Evolutionary conservation across 2,797 vertebrate genomes (phyloP), one percentile per base, ranked within the genome.

Genomic region (Phataginus tetradactyla): DNA sequence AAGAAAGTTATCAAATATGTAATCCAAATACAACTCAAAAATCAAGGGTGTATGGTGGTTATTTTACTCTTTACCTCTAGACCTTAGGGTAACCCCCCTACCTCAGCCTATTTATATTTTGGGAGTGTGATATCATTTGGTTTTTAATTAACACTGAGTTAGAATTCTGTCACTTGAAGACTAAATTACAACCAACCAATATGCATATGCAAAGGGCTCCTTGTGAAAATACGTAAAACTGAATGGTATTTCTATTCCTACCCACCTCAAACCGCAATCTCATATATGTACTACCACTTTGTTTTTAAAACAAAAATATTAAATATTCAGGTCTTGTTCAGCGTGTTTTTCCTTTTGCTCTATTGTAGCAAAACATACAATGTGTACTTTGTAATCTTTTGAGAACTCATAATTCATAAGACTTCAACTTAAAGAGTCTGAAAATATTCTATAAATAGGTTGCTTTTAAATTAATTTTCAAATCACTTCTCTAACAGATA

Each of bases 11-110:
- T 49, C 49, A 95, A 81, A 81, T 79, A 92, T 55, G 53, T 15
- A 85, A 42, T 63, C 1, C 17, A 95, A 94, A 91, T 3, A 78
- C 1, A 91, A 91, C 7, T 79, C 27, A 81, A 91, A 95, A 96
- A 63, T 27, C 18, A 69, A 77, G 91, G 61, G 23, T 55, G 2
- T 37, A 91, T 18, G 21, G 42, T 81, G 17, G 37, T 25, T 57
- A 39, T 80, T 90, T 74, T 69, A 87, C 1, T 74, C 21, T 78
- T 74, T 64, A 59, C 39, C 8, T 79, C 20, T 69, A 91, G 74
- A 57, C 9, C 21, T 53, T 39, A 78, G 20, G 79, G 53, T 9
- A 72, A 64, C 3, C 4, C 9, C 13, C 27, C 45, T 45, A 11
- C 45, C 32, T 71, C 66, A 77, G 63, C 32, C 32, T 80, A 90